Percentiles rank a stretch among this genome's conserved stretches.
Evolutionary conservation across 2,888 invertebrate genomes (phyloP).

Genomic region (Patella ulyssiponensis): DNA sequence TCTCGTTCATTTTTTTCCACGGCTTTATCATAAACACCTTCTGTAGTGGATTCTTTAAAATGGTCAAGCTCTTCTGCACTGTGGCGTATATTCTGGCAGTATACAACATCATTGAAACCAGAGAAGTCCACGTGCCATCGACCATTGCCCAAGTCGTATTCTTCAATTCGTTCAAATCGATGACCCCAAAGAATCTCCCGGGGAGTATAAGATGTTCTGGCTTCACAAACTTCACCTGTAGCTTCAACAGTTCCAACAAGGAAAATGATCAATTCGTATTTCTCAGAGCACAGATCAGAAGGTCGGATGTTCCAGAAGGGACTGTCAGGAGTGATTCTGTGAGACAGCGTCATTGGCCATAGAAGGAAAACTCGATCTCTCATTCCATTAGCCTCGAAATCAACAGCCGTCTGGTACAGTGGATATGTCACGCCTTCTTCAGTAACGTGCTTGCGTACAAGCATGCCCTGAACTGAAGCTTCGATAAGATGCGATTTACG

Average conservation of each 20-base stretch:
- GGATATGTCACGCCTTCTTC: slow-evolving; percentile 59
- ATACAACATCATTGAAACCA: slow-evolving; percentile 60
- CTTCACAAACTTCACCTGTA: slow-evolving; percentile 76
- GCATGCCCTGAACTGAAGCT: slow-evolving; percentile 75
- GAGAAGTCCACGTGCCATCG: slow-evolving; percentile 61
- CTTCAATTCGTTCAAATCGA: slow-evolving; percentile 61
- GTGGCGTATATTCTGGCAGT: slow-evolving; percentile 47
- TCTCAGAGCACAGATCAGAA: slow-evolving; percentile 80
- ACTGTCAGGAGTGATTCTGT: slow-evolving; percentile 90
- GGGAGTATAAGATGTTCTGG: slow-evolving; percentile 73
- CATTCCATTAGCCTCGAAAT: slow-evolving; percentile 90
- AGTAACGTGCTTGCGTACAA: slow-evolving; percentile 53
- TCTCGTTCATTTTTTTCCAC: background rate
- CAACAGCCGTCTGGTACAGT: slow-evolving; percentile 88
- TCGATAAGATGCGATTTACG: slow-evolving; percentile 74
- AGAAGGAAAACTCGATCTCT: slow-evolving; percentile 95
- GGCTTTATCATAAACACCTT: background rate
- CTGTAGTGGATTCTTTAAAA: background rate
- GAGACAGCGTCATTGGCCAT: slow-evolving; percentile 97
- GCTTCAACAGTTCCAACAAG: slow-evolving; percentile 92
- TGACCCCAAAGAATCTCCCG: slow-evolving; percentile 68
- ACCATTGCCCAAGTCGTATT: slow-evolving; percentile 56
- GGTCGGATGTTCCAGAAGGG: slow-evolving; percentile 92
- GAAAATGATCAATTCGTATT: slow-evolving; percentile 93
- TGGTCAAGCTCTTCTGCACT: slow-evolving; percentile 38